Conservation (phyloP, 1,140 invertebrate genomes). For the Drosophila grimshawi region DNA sequence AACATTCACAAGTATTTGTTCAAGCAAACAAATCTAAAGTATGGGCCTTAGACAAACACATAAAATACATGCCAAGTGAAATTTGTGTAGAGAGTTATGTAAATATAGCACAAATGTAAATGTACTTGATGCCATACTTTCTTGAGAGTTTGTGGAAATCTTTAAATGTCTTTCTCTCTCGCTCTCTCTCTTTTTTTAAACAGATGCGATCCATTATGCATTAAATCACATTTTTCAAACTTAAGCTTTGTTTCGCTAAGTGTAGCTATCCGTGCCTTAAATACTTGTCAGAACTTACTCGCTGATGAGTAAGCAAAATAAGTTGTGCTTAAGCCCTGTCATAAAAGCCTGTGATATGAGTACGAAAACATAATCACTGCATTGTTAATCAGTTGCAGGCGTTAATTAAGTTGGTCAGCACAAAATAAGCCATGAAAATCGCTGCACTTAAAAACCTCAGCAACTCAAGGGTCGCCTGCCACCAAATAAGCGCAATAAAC, state of each 20-base stretch:
- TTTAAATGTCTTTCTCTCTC: no score
- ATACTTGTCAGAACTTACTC: not conserved
- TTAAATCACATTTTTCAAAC: not conserved
- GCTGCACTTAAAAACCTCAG: not conserved
- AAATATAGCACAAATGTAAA: no score
- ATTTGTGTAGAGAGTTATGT: no score
- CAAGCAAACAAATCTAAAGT: no score
- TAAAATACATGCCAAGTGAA: no score
- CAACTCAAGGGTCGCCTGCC: not conserved
- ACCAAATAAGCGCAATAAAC: not conserved
- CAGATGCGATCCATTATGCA: not conserved
- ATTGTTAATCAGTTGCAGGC: conserved; percentile 33
- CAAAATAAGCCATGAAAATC: not conserved
- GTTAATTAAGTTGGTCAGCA: conserved; percentile 32
- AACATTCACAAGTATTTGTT: not conserved
- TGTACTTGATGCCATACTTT: no score
- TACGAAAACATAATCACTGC: conserved; percentile 9
- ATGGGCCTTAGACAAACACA: no score
- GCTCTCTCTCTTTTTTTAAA: no score
- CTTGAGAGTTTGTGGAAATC: no score
- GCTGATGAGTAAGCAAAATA: not conserved
- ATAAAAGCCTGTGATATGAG: conserved; percentile 34
- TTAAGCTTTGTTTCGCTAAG: not conserved
- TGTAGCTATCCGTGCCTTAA: conserved; percentile 7
- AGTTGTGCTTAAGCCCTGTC: conserved; percentile 10